Evolutionary conservation across 2,797 vertebrate species (phyloP), one percentile per base, ranked within the genome.

Genomic region (Pagetopsis macropterus): DNA sequence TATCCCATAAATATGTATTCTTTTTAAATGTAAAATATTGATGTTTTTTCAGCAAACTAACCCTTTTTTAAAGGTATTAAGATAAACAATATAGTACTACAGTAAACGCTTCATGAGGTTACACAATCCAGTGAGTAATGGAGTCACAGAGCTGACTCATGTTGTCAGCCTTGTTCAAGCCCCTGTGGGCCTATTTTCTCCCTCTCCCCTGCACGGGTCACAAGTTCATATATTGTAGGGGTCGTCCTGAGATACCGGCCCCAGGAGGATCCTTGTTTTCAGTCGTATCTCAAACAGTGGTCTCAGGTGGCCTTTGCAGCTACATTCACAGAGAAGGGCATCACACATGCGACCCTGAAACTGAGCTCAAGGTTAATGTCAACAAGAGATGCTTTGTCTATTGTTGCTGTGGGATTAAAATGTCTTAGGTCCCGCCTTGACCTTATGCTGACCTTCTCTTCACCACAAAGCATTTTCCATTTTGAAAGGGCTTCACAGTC

Each of bases 301-400:
- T 83, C 71, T 81, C 83, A 72, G 67, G 74, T 82, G 74, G 67
- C 66, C 27, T 82, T 74, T 62, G 55, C 57, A 67, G 59, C 52
- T 62, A 63, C 81, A 70, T 63, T 72, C 72, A 43, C 49, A 63
- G 41, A 48, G 46, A 79, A 62, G 27, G 19, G 14, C 46, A 59
- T 76, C 12, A 43, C 9, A 59, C 33, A 50, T 21, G 8, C 1
- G 14, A 46, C 46, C 56, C 50, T 75, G 64, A 79, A 80, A 76
- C 72, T 27, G 45, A 75, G 55, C 86, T 79, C 75, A 84, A 37
- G 50, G 59, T 71, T 68, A 75, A 83, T 67, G 76, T 79, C 78
- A 83, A 23, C 49, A 11, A 45, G 60, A 76, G 55, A 58, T 54
- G 63, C 48, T 79, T 66, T 48, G 37, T 50, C 56, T 69, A 59